phyloP scores from a whole-genome alignment of 2,113 vertebrate genomes.

The Protomyctophum bolini region DNA sequence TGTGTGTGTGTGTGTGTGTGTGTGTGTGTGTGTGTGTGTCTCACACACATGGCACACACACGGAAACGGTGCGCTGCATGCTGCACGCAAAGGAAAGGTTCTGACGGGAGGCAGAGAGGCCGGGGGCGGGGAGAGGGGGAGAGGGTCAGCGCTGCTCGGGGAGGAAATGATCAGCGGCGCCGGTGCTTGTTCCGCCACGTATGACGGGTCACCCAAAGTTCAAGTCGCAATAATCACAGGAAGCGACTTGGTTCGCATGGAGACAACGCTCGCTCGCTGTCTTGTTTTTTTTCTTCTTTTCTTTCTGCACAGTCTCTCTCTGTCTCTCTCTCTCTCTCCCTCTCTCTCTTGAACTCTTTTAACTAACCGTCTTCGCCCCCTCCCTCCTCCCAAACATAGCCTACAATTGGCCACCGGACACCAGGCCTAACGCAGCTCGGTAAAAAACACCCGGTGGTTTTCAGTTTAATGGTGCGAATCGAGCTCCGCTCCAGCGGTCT shows the following conservation, averaged over 20 bases:
- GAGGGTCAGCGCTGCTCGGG: slow-evolving; percentile 49
- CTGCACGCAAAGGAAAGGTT: slow-evolving; percentile 15
- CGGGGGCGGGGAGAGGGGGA: slow-evolving; percentile 12
- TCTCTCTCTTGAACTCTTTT: not conserved
- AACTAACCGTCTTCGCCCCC: not conserved
- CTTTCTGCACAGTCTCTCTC: not conserved
- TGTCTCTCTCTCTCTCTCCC: not conserved
- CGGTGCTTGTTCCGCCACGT: slow-evolving; percentile 83
- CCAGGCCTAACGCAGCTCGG: slow-evolving; percentile 35
- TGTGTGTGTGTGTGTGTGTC: too few relatives aligned
- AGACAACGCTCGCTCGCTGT: not conserved
- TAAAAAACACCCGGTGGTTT: slow-evolving; percentile 67
- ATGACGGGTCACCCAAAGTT: slow-evolving; percentile 87
- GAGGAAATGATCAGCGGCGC: slow-evolving; percentile 86
- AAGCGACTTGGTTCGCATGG: slow-evolving; percentile 22
- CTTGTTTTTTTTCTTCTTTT: not conserved
- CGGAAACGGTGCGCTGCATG: slow-evolving; percentile 13
- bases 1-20: too few relatives aligned
- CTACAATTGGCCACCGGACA: slow-evolving; percentile 3
- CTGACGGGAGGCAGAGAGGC: not conserved
- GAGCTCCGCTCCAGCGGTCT: slow-evolving; percentile 69
- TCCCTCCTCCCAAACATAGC: not conserved
- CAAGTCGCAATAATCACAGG: slow-evolving; percentile 70
- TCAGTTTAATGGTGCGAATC: slow-evolving; percentile 72
- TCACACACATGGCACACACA: not conserved